Base-by-base conservation (phyloP, 2,888 invertebrate species). In the Eilema griseolum region DNA sequence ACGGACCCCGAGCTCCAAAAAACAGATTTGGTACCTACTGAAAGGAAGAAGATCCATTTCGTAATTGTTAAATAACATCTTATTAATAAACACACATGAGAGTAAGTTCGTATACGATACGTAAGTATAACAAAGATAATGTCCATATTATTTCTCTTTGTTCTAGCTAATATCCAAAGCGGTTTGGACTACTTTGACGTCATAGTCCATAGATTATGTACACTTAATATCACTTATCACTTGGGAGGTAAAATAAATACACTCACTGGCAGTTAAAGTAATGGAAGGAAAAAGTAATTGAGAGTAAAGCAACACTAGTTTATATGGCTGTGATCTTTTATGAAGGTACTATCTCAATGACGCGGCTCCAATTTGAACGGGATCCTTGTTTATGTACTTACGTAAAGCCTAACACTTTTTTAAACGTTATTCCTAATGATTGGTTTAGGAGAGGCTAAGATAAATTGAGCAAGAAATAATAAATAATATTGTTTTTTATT, bases 261-360 rank as follows among this genome's bases (percentile, higher is more conserved):
- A 52, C 20, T 52, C n/a, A n/a, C 52, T 52, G 8, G 52, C 10
- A 52, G 52, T 10, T 20, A n/a, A 52, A 52, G 52, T 20, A 52
- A 52, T 52, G 10, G 52, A 8, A n/a, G 52, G 52, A 52, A 46
- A 52, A 52, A 52, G 52, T 52, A 52, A 26, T 60, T 60, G 60
- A 62, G n/a, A 62, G n/a, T 28, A 62, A n/a, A 33, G 28, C 28
- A 28, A 33, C 23, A 62, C 33, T 11, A 52, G 20, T 52, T 52
- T 46, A 46, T 20, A 20, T 46, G n/a, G n/a, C 20, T 52, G 52
- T 52, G 52, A n/a, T 52, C 52, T 52, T 52, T 52, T 52, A 52
- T n/a, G 52, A 52, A 52, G 52, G n/a, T 52, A n/a, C 52, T 52
- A 26, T 59, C 52, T 52, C 52, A 52, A n/a, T 20, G 52, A 52